Base-by-base conservation (phyloP, 2,888 invertebrate species). In the Chrysomela aeneicollis region DNA sequence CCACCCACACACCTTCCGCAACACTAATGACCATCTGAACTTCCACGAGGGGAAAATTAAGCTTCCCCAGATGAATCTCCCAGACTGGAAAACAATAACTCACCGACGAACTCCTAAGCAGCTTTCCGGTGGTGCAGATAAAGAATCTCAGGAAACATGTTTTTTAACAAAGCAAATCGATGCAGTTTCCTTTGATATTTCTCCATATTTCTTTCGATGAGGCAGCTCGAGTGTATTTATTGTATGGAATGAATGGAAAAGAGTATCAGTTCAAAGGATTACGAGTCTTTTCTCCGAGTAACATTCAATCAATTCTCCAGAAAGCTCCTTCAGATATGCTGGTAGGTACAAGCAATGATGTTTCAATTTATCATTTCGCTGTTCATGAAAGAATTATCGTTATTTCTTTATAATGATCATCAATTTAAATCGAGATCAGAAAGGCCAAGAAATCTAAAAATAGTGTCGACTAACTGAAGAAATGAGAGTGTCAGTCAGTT, bases 61-160 rank as follows among this genome's bases (percentile, higher is more conserved):
- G 30, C 42, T 51, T 54, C 26, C 59, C 30, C 15, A 5, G 30
- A 60, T 50, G 51, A 59, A 55, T 60, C 26, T 47, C 54, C 37
- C 62, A 51, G 59, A 66, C 64, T 35, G 64, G 61, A 70, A 66
- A 67, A 67, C 67, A 67, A 68, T 70, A 68, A 70, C 66, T 64
- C 64, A 64, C 54, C 64, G 60, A 35, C 50, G 63, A 68, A 57
- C 57, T 57, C 57, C 15, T 64, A 59, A 67, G 66, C 66, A 32
- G 64, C 66, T 66, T 66, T 64, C 64, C 67, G 67, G 59, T 22
- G 21, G 52, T 52, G 54, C 37, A 59, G 65, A 64, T 62, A 54
- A 51, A 63, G 66, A 68, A 64, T 64, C 65, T 59, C 30, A 53
- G 67, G 55, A 65, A 69, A 65, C 63, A 65, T 63, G 65, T 69